Evolutionary conservation across 1,140 invertebrate species (phyloP).

Genomic region (Drosophila eugracilis): DNA sequence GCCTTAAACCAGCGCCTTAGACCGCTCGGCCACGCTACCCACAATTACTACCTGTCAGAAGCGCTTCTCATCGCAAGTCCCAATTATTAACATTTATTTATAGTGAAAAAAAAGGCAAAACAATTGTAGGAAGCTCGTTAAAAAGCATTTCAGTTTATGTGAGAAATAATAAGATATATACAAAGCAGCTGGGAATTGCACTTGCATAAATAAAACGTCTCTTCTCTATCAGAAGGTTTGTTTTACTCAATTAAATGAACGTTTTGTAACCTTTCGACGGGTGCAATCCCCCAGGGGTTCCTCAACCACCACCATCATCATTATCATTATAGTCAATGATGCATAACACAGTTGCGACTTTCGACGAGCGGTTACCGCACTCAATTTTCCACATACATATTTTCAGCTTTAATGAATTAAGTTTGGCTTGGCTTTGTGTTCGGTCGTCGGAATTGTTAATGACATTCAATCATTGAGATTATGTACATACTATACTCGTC

Average conservation of each 20-base stretch:
- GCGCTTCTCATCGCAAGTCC: constrained; percentile 7
- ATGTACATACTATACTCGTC: too few relatives aligned
- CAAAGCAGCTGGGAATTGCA: constrained; percentile 16
- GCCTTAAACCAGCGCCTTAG: constrained; percentile 99
- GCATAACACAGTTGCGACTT: constrained; percentile 50
- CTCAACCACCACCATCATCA: constrained; percentile 10
- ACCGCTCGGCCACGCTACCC: constrained; percentile 99
- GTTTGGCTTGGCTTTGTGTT: constrained; percentile 22
- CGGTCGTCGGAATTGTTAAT: constrained; percentile 29
- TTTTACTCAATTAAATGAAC: constrained; percentile 2
- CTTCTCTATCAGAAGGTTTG: constrained; percentile 5
- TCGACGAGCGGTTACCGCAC: constrained; percentile 49
- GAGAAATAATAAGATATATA: not conserved
- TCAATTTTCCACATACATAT: constrained; percentile 28
- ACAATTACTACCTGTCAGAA: not conserved
- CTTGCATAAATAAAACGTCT: constrained; percentile 9
- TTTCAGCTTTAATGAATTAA: constrained; percentile 56
- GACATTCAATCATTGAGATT: constrained; percentile 22
- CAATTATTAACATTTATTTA: constrained; percentile 10
- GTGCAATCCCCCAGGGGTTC: constrained; percentile 23
- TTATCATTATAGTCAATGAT: constrained; percentile 47
- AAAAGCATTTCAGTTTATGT: not conserved
- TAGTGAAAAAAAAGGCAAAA: not conserved
- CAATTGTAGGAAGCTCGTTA: constrained; percentile 33
- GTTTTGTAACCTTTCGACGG: constrained; percentile 46